phyloP scores from a whole-genome alignment of 2,113 vertebrate genomes.

The Emydocephalus ijimae region DNA sequence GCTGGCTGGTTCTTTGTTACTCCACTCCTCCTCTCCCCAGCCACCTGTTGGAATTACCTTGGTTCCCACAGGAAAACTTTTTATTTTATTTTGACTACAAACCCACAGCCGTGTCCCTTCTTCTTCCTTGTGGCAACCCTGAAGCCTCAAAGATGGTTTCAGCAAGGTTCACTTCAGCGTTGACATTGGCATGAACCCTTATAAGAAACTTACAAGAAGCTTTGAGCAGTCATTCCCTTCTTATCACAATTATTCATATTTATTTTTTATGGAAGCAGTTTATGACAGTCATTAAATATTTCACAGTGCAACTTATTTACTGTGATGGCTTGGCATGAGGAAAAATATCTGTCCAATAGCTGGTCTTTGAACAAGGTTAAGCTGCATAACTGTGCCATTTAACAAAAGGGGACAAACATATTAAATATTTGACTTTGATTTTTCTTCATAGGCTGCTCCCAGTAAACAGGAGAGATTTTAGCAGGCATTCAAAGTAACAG shows the following conservation, averaged over 20 bases:
- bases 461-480: constrained; percentile 45
- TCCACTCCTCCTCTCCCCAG: no score
- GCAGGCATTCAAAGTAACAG: constrained; percentile 11
- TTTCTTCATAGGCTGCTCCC: constrained; percentile 40
- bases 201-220: background rate
- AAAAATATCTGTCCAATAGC: constrained; percentile 26
- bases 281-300: background rate
- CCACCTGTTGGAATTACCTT: no score
- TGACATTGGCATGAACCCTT: background rate
- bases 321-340: background rate
- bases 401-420: constrained; percentile 47
- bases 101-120: no score
- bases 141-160: no score
- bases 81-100: no score
- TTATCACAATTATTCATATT: background rate
- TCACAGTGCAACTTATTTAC: background rate
- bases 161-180: no score
- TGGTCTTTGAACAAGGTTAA: constrained; percentile 41
- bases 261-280: background rate
- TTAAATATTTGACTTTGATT: constrained; percentile 59
- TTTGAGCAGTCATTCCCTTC: background rate
- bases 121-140: no score
- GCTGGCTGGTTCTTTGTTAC: no score
- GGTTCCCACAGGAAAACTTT: no score
- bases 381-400: background rate